These are phyloP conservation scores for Neotoxoptera formosana DNA, from an alignment of 1,140 invertebrate species.

Conservation along the genomic window DNA sequence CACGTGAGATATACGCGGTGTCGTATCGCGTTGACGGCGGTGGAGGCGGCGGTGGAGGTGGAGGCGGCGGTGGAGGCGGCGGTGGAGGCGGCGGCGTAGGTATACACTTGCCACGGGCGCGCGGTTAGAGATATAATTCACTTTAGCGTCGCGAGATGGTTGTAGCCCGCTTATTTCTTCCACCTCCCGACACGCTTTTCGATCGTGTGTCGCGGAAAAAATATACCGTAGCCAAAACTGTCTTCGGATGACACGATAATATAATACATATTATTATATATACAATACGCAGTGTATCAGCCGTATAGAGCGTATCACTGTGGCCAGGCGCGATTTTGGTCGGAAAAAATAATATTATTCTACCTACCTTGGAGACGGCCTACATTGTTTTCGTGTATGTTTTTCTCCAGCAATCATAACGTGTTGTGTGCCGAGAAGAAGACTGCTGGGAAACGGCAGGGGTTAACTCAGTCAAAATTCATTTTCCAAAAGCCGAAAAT, in stretches of 20 bases:
- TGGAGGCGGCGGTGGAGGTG: neutral
- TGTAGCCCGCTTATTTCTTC: neutral
- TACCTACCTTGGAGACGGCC: neutral
- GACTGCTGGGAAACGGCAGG: neutral
- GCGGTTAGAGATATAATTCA: neutral
- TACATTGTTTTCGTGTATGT: neutral
- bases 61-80: too few species aligned
- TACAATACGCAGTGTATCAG: too few species aligned
- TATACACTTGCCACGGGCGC: neutral
- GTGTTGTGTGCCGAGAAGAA: neutral
- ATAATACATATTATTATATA: too few species aligned
- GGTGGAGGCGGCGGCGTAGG: neutral
- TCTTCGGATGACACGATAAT: neutral
- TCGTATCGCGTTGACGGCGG: neutral
- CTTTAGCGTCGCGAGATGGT: neutral
- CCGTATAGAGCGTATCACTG: neutral
- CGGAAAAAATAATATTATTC: neutral
- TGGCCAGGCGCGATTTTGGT: neutral
- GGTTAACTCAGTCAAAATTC: neutral
- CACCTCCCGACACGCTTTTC: neutral
- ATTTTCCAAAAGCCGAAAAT: constrained; percentile 17
- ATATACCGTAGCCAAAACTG: neutral
- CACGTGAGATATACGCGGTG: neutral
- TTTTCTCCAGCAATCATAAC: neutral
- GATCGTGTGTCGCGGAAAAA: neutral